These are phyloP conservation scores for Rhagonycha lutea DNA, from an alignment of 2,888 invertebrate species.

Conservation along the genomic window DNA sequence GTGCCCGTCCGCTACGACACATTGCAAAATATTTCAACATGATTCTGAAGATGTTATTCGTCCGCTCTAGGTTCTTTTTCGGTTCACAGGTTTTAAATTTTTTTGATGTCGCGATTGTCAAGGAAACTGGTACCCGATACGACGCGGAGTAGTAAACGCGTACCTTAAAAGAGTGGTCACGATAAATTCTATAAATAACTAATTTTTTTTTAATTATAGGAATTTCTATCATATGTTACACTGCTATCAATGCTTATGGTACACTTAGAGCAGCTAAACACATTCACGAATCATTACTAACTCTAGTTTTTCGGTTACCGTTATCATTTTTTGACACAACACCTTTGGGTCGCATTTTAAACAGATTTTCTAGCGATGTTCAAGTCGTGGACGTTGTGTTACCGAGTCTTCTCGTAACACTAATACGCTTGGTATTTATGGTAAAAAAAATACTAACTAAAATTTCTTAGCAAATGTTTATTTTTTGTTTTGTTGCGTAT, in stretches of 20 bases:
- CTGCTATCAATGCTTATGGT: conserved; percentile 54
- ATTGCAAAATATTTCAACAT: no score
- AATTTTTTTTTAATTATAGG: conserved; percentile 39
- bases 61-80: no score
- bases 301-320: conserved; percentile 59
- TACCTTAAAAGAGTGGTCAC: no score
- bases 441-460: background rate
- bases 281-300: conserved; percentile 58
- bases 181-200: no score
- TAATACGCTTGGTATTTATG: background rate
- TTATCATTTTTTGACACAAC: conserved; percentile 66
- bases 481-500: background rate
- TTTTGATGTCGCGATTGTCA: no score
- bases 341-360: conserved; percentile 66
- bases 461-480: background rate
- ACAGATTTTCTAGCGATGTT: conserved; percentile 64
- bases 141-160: no score
- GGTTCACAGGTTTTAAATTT: no score
- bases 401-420: conserved; percentile 34
- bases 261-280: conserved; percentile 50
- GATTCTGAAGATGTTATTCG: no score
- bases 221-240: conserved; percentile 50
- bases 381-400: conserved; percentile 60
- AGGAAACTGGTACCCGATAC: no score
- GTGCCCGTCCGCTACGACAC: no score